Base-by-base conservation (phyloP, 2,888 invertebrate species). In the Orchesella flavescens region DNA sequence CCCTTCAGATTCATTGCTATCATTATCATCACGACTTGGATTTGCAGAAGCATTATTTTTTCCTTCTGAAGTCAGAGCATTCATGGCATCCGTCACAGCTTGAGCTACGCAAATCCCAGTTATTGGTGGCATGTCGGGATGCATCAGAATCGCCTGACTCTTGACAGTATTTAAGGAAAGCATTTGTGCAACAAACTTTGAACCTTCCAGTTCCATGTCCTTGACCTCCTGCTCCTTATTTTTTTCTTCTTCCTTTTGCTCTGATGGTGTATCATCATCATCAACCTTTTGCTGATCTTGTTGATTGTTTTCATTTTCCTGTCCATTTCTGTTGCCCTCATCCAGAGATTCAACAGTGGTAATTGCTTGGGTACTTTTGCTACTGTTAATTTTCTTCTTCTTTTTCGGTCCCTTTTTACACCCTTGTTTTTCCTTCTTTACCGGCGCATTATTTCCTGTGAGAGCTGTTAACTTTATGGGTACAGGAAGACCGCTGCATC, bases 21-120 rank as follows among this genome's bases (percentile, higher is more conserved):
- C n/a, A n/a, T n/a, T n/a, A n/a, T n/a, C n/a, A n/a, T n/a, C n/a
- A n/a, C n/a, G n/a, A n/a, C n/a, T n/a, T n/a, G n/a, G n/a, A n/a
- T n/a, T n/a, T n/a, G 53, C 34, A 10, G 21, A 49, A 49, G 15
- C 44, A 23, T 19, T 23, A 17, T 59, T 61, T 21, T 66, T n/a
- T n/a, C n/a, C 43, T 17, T 66, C 66, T 4, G 74, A 61, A 3
- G 49, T 15, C 12, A 87, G 34, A 12, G 81, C 61, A 12, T 86
- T 83, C 81, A 87, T 57, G 5, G 86, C 87, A 75, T 85, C 86
- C 46, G 86, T 87, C 1, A 87, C 85, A 21, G 76, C 85, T 1
- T 65, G 82, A 12, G 83, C 86, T 0, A 87, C 85, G 21, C 81
- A 74, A 17, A 74, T 53, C 12, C 74, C 84, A 75, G 66, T 78